Evolutionary conservation across 2,797 vertebrate species (phyloP).

Genomic region (Strix occidentalis): DNA sequence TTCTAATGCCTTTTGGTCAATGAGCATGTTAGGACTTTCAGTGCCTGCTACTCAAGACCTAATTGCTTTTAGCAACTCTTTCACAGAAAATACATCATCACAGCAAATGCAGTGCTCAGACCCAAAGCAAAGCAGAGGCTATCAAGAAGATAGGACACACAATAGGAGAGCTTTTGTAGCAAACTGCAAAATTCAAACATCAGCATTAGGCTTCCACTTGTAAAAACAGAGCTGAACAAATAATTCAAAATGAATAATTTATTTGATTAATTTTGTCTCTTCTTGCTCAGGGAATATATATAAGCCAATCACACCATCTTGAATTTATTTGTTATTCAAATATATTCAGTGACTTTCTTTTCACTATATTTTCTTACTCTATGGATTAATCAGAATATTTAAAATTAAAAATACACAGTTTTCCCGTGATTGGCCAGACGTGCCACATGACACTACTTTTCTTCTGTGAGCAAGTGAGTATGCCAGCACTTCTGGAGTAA

Average conservation of each 20-base stretch:
- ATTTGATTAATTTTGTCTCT: constrained; percentile 57
- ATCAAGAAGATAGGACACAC: not conserved
- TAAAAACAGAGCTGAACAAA: constrained; percentile 45
- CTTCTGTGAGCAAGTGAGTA: not conserved
- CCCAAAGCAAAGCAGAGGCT: not conserved
- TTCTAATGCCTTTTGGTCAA: constrained; percentile 49
- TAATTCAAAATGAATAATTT: constrained; percentile 64
- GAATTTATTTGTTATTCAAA: constrained; percentile 67
- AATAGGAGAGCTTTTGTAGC: not conserved
- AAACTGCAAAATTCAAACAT: not conserved
- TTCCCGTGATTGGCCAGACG: constrained; percentile 7
- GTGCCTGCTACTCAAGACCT: not conserved
- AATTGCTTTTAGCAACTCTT: constrained; percentile 36
- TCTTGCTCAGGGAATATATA: constrained; percentile 38
- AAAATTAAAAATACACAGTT: constrained; percentile 30
- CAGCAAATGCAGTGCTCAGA: not conserved
- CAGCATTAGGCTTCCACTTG: not conserved
- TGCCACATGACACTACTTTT: constrained; percentile 14
- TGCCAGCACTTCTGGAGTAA: constrained; percentile 49
- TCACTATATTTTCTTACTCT: constrained; percentile 33
- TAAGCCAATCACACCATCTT: constrained; percentile 46
- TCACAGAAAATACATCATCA: not conserved
- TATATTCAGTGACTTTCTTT: constrained; percentile 51
- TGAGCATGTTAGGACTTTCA: not conserved
- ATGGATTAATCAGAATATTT: constrained; percentile 61